These are phyloP conservation scores for Apoda limacodes DNA, from an alignment of 2,888 invertebrate species.

Conservation along the genomic window DNA sequence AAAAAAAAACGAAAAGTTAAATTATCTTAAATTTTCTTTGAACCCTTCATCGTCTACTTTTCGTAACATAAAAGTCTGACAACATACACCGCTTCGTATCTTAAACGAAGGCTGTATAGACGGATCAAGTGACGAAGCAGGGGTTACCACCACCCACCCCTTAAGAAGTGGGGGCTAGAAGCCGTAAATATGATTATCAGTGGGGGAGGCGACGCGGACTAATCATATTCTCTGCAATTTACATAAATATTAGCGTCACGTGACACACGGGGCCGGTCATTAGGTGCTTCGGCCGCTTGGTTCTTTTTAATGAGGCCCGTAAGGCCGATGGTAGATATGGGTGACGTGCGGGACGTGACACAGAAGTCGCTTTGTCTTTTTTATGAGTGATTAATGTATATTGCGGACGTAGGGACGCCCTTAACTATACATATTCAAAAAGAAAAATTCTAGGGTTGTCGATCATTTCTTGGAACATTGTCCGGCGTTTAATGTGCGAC, in stretches of 20 bases:
- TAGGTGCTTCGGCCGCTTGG: constrained; percentile 35
- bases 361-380: constrained; percentile 62
- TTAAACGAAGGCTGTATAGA: constrained; percentile 9
- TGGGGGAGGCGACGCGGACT: constrained; percentile 63
- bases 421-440: constrained; percentile 46
- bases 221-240: constrained; percentile 70
- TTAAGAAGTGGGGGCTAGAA: constrained; percentile 26
- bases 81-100: no score
- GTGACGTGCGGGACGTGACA: no score
- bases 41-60: no score
- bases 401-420: constrained; percentile 29
- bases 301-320: constrained; percentile 36
- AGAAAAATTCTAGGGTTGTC: constrained; percentile 25
- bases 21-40: no score
- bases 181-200: constrained; percentile 69
- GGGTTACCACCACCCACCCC: constrained; percentile 23
- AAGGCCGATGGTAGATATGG: constrained; percentile 55
- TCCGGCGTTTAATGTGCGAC: no score
- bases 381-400: constrained; percentile 64
- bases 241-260: constrained; percentile 66
- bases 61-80: no score
- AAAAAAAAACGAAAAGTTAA: no score
- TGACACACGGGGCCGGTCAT: constrained; percentile 53
- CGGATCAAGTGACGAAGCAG: constrained; percentile 13
- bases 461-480: no score